phyloP scores from a whole-genome alignment of 2,888 invertebrate species.

The Sisyra nigra region DNA sequence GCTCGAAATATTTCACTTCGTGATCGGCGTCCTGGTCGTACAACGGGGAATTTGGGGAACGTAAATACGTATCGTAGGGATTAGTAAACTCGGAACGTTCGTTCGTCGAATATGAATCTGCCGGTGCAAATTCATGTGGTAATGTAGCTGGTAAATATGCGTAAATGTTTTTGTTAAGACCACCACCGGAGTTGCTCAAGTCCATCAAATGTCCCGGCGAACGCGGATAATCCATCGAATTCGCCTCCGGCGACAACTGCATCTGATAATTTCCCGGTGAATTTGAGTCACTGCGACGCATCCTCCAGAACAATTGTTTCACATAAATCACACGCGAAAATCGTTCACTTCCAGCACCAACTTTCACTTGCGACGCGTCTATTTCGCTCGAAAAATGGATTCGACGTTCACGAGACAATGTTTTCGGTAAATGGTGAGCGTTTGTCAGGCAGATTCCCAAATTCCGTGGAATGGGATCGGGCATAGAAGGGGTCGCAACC shows the following conservation, averaged over 20 bases:
- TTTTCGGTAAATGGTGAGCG: too few species aligned
- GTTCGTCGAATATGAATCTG: slow-evolving; percentile 12
- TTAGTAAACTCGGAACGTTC: slow-evolving; percentile 10
- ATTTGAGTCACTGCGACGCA: slow-evolving; percentile 18
- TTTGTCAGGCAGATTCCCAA: too few species aligned
- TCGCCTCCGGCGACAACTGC: slow-evolving; percentile 17
- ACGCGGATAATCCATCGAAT: slow-evolving; percentile 19
- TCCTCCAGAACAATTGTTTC: too few species aligned
- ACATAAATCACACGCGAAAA: too few species aligned
- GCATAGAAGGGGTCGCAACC: too few species aligned
- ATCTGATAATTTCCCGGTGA: slow-evolving; percentile 20
- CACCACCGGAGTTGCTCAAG: slow-evolving; percentile 23
- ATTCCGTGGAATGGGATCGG: too few species aligned
- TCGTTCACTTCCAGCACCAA: too few species aligned
- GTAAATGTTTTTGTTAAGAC: neutral
- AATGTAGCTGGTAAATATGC: slow-evolving; percentile 12
- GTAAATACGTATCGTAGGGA: slow-evolving; percentile 10
- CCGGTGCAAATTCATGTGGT: slow-evolving; percentile 9
- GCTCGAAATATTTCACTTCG: slow-evolving; percentile 8
- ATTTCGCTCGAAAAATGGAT: too few species aligned
- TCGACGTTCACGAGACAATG: too few species aligned
- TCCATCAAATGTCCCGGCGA: slow-evolving; percentile 23
- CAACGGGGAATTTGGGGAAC: neutral
- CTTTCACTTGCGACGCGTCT: too few species aligned
- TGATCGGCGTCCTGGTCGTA: slow-evolving; percentile 1